Evolutionary conservation across 1,140 invertebrate genomes (phyloP).

Genomic region (Atta colombica): DNA sequence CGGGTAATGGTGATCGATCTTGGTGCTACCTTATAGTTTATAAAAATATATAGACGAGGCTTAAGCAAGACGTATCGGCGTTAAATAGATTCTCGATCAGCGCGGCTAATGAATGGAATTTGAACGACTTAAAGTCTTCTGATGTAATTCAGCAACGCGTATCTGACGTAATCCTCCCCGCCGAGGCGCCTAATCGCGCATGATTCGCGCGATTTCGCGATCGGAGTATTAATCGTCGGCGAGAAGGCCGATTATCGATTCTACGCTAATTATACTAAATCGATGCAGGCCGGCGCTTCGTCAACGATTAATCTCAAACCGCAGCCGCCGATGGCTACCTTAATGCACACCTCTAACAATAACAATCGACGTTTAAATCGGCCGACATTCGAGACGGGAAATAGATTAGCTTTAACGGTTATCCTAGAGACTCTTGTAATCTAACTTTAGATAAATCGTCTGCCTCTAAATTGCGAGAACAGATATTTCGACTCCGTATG

Average conservation of each 20-base stretch:
- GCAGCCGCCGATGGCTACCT: slow-evolving; percentile 39
- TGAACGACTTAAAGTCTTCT: slow-evolving; percentile 17
- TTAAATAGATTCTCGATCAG: slow-evolving; percentile 34
- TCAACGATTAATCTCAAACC: slow-evolving; percentile 53
- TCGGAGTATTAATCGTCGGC: slow-evolving; percentile 45
- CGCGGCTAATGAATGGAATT: slow-evolving; percentile 37
- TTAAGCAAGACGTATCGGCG: slow-evolving; percentile 40
- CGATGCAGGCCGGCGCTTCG: slow-evolving; percentile 33
- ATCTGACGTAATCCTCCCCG: slow-evolving; percentile 15
- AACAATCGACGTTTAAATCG: slow-evolving; percentile 59
- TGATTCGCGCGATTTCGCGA: slow-evolving; percentile 40
- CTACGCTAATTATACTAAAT: slow-evolving; percentile 53
- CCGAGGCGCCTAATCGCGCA: slow-evolving; percentile 34
- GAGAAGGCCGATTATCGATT: slow-evolving; percentile 33
- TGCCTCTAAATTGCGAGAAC: slow-evolving; percentile 48
- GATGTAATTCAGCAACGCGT: slow-evolving; percentile 11
- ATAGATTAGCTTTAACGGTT: slow-evolving; percentile 60
- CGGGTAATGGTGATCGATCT: slow-evolving; percentile 10
- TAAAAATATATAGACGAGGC: slow-evolving; percentile 44
- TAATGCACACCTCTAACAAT: slow-evolving; percentile 32
- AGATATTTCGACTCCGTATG: slow-evolving; percentile 19
- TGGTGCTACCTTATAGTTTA: slow-evolving; percentile 13
- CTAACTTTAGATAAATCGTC: slow-evolving; percentile 61
- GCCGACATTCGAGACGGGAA: slow-evolving; percentile 37
- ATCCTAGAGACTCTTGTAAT: slow-evolving; percentile 53